A percentile compares a stretch with the other conserved stretches of the same genome.
Evolutionary conservation across 2,113 vertebrate genomes (phyloP).

Genomic region (Menidia beryllina): DNA sequence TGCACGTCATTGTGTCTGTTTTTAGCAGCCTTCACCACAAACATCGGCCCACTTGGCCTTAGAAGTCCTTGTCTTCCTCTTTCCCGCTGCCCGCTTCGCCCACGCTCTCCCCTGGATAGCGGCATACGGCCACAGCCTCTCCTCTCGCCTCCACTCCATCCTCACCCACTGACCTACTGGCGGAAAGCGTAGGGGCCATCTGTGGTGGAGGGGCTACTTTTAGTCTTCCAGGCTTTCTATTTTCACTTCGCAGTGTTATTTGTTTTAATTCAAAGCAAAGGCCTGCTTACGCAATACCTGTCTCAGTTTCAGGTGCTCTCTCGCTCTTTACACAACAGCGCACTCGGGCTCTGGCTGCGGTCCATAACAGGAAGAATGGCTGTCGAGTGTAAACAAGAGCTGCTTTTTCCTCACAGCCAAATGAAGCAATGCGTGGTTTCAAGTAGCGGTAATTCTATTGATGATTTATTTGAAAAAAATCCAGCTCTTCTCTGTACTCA

Average conservation of each 20-base stretch:
- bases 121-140: slow-evolving; percentile 61
- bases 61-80: slow-evolving; percentile 77
- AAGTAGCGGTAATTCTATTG: no score
- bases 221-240: slow-evolving; percentile 79
- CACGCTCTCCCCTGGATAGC: slow-evolving; percentile 76
- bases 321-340: slow-evolving; percentile 59
- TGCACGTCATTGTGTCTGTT: slow-evolving; percentile 68
- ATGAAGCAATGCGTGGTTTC: neutral
- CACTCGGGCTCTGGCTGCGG: slow-evolving; percentile 26
- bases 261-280: slow-evolving; percentile 44
- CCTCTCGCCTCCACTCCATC: slow-evolving; percentile 61
- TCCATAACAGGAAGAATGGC: slow-evolving; percentile 47
- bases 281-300: slow-evolving; percentile 67
- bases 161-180: slow-evolving; percentile 85
- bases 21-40: slow-evolving; percentile 63
- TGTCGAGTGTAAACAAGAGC: slow-evolving; percentile 37
- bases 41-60: slow-evolving; percentile 74
- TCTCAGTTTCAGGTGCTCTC: slow-evolving; percentile 44
- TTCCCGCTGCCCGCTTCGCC: slow-evolving; percentile 72
- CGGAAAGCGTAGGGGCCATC: slow-evolving; percentile 80
- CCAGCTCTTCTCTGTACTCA: no score
- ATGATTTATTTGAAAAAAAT: no score
- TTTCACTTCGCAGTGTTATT: slow-evolving; percentile 59
- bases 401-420: neutral
- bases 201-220: slow-evolving; percentile 77